Evolutionary conservation across 1,140 invertebrate genomes (phyloP).

Genomic region (Drosophila willistoni): DNA sequence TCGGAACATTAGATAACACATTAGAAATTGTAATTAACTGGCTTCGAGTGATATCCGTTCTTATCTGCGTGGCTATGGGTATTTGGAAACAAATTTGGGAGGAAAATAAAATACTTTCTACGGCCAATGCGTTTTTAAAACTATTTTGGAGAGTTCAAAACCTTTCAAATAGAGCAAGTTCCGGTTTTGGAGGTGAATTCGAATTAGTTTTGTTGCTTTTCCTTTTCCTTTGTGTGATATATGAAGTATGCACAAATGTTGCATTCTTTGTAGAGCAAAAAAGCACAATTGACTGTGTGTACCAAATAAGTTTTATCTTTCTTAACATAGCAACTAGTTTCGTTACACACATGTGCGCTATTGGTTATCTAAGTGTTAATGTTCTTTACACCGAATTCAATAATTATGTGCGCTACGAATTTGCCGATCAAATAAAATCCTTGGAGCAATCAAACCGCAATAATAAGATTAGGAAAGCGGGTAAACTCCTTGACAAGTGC

Average conservation of each 20-base stretch:
- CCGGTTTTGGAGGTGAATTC: not conserved
- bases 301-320: not conserved
- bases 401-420: not conserved
- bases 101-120: not conserved
- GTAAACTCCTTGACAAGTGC: not conserved
- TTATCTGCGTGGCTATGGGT: not conserved
- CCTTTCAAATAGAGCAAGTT: not conserved
- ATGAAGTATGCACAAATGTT: not conserved
- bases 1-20: not conserved
- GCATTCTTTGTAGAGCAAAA: no score
- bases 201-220: not conserved
- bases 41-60: not conserved
- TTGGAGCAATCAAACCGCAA: not conserved
- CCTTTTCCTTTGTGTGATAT: not conserved
- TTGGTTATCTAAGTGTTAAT: not conserved
- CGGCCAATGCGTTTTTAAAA: not conserved
- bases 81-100: not conserved
- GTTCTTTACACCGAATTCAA: constrained; percentile 1
- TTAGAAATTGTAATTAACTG: not conserved
- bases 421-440: not conserved
- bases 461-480: not conserved
- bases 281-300: no score
- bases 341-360: not conserved
- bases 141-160: not conserved
- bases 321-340: not conserved